Percentiles rank a stretch among this genome's conserved stretches.
These are phyloP conservation scores for Erpornis zantholeuca DNA, from an alignment of 2,113 vertebrate genomes.

Conservation along the genomic window DNA sequence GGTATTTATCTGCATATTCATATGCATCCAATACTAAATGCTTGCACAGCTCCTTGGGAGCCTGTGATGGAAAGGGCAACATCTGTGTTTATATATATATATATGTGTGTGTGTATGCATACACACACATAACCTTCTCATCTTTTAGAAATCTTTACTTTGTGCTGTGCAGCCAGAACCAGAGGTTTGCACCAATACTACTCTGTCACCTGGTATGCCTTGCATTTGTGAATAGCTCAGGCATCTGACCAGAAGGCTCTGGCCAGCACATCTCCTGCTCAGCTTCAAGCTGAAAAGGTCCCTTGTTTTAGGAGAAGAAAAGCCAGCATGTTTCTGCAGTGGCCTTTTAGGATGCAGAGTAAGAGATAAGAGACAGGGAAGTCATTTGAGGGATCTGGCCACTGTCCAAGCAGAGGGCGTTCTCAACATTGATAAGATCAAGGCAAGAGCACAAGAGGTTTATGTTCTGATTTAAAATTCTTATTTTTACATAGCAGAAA, in stretches of 20 bases:
- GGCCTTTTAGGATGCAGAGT: background rate
- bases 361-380: conserved; percentile 43
- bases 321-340: background rate
- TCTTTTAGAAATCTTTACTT: background rate
- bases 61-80: background rate
- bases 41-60: background rate
- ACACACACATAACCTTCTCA: background rate
- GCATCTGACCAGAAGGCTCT: background rate
- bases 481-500: conserved; percentile 42
- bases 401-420: background rate
- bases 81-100: background rate
- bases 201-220: background rate
- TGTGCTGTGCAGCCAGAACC: background rate
- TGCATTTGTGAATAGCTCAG: background rate
- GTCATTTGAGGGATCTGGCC: conserved; percentile 22
- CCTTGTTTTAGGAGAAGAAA: conserved; percentile 7
- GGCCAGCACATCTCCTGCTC: background rate
- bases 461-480: conserved; percentile 6
- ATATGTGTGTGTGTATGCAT: fast-evolving
- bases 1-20: background rate
- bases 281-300: conserved; percentile 15
- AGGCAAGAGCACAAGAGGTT: conserved; percentile 16
- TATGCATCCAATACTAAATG: background rate
- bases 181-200: background rate
- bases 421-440: conserved; percentile 44